phyloP scores from a whole-genome alignment of 2,888 invertebrate species.

The Acleris emargana region DNA sequence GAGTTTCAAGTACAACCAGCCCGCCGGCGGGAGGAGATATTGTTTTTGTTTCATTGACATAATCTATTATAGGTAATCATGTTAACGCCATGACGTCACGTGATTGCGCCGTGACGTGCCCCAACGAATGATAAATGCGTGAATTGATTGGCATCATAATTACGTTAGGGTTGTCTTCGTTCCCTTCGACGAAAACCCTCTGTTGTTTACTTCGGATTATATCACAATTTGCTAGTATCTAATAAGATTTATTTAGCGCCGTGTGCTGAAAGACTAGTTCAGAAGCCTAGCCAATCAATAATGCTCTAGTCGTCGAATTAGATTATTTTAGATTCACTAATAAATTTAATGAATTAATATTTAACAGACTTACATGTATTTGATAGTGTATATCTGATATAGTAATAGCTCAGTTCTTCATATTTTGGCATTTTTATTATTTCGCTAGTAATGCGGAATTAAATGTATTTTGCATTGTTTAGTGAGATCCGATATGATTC shows the following conservation, averaged over 20 bases:
- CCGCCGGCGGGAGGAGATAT: constrained; percentile 19
- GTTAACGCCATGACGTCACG: constrained; percentile 29
- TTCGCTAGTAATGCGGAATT: too few species aligned
- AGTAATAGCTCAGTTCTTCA: too few species aligned
- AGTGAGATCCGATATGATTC: too few species aligned
- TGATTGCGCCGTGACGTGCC: constrained; percentile 28
- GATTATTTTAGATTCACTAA: too few species aligned
- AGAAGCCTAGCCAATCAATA: neutral
- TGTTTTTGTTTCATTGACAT: constrained; percentile 36
- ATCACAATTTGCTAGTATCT: neutral
- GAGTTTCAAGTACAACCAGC: constrained; percentile 24
- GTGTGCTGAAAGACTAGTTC: neutral
- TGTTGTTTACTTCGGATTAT: neutral
- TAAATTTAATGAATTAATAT: too few species aligned
- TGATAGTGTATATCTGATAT: too few species aligned
- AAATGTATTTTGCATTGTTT: too few species aligned
- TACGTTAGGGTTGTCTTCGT: constrained; percentile 8
- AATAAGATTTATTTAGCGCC: neutral
- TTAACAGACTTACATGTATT: too few species aligned
- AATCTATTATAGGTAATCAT: constrained; percentile 34
- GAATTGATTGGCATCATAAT: constrained; percentile 18
- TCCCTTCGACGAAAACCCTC: neutral
- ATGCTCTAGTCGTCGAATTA: too few species aligned
- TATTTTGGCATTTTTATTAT: too few species aligned
- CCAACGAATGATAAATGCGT: constrained; percentile 23